Percentiles rank a stretch among this genome's conserved stretches.
phyloP scores from a whole-genome alignment of 2,888 invertebrate species.

The Acronicta psi region DNA sequence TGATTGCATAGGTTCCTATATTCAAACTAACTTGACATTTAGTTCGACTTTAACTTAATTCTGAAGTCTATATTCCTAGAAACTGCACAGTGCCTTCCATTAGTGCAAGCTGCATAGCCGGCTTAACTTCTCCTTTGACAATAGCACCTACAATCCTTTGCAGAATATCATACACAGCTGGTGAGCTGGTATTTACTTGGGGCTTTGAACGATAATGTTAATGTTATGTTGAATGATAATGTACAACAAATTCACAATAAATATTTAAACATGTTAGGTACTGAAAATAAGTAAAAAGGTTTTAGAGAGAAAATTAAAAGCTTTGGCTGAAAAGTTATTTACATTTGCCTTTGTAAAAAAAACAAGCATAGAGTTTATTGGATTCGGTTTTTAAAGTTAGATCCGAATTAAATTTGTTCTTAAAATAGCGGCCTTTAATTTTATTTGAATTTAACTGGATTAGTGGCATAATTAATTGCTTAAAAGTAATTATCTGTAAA shows the following conservation, averaged over 20 bases:
- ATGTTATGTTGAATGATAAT: no score
- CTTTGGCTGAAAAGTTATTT: not conserved
- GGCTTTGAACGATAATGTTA: slow-evolving; percentile 5
- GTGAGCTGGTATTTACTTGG: slow-evolving; percentile 2
- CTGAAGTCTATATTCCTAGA: slow-evolving; percentile 3
- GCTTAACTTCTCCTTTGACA: slow-evolving; percentile 22
- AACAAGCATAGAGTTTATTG: slow-evolving; percentile 10
- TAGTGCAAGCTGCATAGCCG: slow-evolving; percentile 12
- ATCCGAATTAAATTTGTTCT: slow-evolving; percentile 20
- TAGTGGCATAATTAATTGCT: slow-evolving; percentile 28
- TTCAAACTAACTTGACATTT: slow-evolving; percentile 13
- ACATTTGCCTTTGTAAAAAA: slow-evolving; percentile 16
- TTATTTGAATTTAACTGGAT: slow-evolving; percentile 26
- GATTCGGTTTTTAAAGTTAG: slow-evolving; percentile 28
- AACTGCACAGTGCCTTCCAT: slow-evolving; percentile 12
- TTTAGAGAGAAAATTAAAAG: slow-evolving; percentile 19
- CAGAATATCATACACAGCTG: slow-evolving; percentile 4
- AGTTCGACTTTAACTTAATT: slow-evolving; percentile 4
- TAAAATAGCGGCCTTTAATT: slow-evolving; percentile 18
- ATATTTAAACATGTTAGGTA: slow-evolving; percentile 20
- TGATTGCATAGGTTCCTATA: no score
- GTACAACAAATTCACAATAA: slow-evolving; percentile 11
- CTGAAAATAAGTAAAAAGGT: slow-evolving; percentile 13
- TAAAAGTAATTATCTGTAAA: slow-evolving; percentile 20
- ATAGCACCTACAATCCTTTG: slow-evolving; percentile 14